phyloP scores from a whole-genome alignment of 2,113 vertebrate genomes.

The Ivindomyrus marchei region DNA sequence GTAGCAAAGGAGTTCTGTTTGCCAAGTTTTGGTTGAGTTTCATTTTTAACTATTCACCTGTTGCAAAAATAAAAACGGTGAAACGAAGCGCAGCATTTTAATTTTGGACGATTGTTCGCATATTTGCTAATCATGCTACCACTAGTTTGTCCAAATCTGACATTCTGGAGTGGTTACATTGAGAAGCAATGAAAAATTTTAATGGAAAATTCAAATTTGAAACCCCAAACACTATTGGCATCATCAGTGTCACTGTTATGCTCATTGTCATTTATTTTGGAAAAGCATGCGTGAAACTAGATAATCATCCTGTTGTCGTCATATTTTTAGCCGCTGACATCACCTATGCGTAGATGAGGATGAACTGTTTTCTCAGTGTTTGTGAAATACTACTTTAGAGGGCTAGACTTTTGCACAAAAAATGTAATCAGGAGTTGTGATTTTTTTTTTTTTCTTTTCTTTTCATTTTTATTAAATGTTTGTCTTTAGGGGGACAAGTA shows the following conservation, averaged over 20 bases:
- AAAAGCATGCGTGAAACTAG: conserved; percentile 46
- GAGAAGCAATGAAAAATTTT: conserved; percentile 46
- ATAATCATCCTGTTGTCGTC: conserved; percentile 2
- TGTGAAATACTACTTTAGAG: conserved; percentile 51
- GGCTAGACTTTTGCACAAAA: conserved; percentile 53
- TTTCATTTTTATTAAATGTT: conserved; percentile 38
- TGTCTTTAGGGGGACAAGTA: conserved; percentile 69
- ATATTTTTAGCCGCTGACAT: background rate
- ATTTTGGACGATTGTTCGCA: conserved; percentile 49
- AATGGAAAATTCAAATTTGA: conserved; percentile 54
- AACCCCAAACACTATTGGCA: background rate
- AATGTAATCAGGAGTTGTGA: conserved; percentile 8
- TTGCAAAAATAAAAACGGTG: conserved; percentile 51
- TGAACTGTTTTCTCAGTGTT: conserved; percentile 11
- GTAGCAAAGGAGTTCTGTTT: conserved; percentile 37
- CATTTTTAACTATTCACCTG: conserved; percentile 43
- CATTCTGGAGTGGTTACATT: conserved; percentile 52
- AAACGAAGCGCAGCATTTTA: conserved; percentile 63
- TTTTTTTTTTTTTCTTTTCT: conserved; percentile 31
- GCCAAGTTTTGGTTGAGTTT: conserved; percentile 40
- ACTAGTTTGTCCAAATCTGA: conserved; percentile 61
- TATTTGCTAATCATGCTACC: conserved; percentile 67
- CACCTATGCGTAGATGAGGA: background rate
- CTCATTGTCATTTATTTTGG: conserved; percentile 32
- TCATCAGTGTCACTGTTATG: conserved; percentile 50